Evolutionary conservation across 1,140 invertebrate genomes (phyloP), one percentile per base, ranked within the genome.

Genomic region (Luehdorfia chinensis): DNA sequence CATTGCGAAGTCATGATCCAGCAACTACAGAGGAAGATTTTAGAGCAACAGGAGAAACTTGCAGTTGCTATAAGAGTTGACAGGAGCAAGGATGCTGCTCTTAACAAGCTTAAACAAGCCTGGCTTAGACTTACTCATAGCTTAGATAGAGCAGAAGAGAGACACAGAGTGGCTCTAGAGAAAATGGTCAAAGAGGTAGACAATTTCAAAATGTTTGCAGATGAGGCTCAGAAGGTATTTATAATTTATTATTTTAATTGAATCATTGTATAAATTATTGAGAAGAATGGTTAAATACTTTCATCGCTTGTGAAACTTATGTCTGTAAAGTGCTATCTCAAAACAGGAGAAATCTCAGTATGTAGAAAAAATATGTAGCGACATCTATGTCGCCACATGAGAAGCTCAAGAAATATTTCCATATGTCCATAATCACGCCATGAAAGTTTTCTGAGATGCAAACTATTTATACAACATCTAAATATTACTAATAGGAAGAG

Each of bases 1-100:
- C 94, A 95, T 68, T 93, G 93, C 69, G 94, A 95, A 75, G 87
- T 91, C 51, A 84, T 93, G 49, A 94, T 95, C 25, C 91, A 94
- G 64, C 87, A 92, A 25, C 69, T 95, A 1, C 93, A 95, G 69
- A 90, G 89, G 46, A 90, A 91, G 50, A 72, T 93, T 36, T 74
- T 95, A 11, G 93, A 95, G 60, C 90, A 93, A 54, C 92, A 95
- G 77, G 92, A 95, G 68, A 92, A 93, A 55, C 67, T 95, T 14
- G 92, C 93, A 0, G 93, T 95, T 1, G 94, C 94, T 2, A 75
- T 94, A 6, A 89, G 90, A 75, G 91, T 95, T 0, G 94, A 95
- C 74, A 88, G 89, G 30, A 87, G 91, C 4, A 95, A 95, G 68
- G 93, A 94, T 69, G 69, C 87, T 8, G 90, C 91, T 0, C 91